Base-by-base conservation (phyloP, 2,888 invertebrate genomes). In the Trimorus sp. region DNA sequence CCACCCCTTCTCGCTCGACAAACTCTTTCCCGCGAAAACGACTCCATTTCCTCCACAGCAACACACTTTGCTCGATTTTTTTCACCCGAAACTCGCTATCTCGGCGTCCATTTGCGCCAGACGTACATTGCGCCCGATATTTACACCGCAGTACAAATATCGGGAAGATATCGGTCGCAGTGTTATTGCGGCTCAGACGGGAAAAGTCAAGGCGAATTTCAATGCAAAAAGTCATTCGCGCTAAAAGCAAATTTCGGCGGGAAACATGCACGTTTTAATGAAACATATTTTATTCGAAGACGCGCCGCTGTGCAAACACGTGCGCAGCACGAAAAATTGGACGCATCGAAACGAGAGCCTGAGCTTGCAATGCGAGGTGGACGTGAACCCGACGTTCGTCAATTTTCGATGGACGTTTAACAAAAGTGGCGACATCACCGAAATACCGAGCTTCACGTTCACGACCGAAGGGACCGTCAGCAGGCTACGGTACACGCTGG, bases 351-450 rank as follows among this genome's bases (percentile, higher is more conserved):
- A 97, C 91, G 97, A 97, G 92, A 96, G 96, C 16, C 95, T 97
- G 82, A 94, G 95, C 74, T 93, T 97, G 78, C 95, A 95, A 89
- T 98, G 98, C 91, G 96, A 97, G 86, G 97, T 98, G 86, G 97
- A 97, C 89, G 96, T 97, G 83, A 97, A 96, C 89, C 98, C 98
- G 7, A 95, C 96, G 14, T 93, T 95, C 71, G 96, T 96, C 86
- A 94, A 95, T 89, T 98, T 97, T 92, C 96, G 96, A 89, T 98
- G 98, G 98, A 97, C 97, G 84, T 97, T 98, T 93, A 98, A 98
- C 93, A 96, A 84, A 91, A 96, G 96, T 84, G 97, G 97, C 26
- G 96, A 96, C 89, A 95, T 96, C 92, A 95, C 94, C 71, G 96
- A 97, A 91, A 93, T 97, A 88, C 95, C 96, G 74, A 91, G 93